Conservation (phyloP, 2,113 vertebrate species). For the Microcebus jonahi region DNA sequence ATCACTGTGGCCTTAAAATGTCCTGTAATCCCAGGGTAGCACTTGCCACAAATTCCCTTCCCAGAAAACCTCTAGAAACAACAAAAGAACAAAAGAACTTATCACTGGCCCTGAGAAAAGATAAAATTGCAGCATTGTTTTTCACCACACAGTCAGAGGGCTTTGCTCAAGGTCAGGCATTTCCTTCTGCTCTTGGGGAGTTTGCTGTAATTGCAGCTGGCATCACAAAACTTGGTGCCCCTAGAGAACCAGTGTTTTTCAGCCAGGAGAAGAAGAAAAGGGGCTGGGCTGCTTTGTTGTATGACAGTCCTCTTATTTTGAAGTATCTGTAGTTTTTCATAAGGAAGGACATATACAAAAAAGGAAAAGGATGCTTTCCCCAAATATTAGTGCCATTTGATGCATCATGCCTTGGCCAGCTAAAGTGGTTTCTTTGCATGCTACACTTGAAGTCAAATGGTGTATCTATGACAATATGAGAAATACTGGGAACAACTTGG, state of each 20-base stretch:
- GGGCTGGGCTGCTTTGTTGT: neutral
- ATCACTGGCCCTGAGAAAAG: conserved; percentile 22
- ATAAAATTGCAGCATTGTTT: conserved; percentile 46
- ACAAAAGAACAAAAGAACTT: conserved; percentile 55
- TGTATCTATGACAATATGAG: neutral
- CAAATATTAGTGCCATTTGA: neutral
- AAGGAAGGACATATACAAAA: neutral
- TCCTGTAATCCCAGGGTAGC: neutral
- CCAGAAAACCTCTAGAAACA: conserved; percentile 27
- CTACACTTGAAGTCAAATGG: neutral
- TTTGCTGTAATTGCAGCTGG: neutral
- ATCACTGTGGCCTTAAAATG: conserved; percentile 54
- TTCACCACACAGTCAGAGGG: neutral
- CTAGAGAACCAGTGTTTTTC: neutral
- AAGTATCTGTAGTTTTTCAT: conserved; percentile 13
- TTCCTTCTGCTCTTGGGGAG: neutral
- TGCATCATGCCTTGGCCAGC: neutral
- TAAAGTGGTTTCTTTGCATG: neutral
- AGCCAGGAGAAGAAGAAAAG: neutral
- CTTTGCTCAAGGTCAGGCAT: conserved; percentile 32
- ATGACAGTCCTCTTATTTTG: neutral
- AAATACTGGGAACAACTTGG: neutral
- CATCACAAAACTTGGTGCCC: neutral
- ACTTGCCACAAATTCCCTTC: conserved; percentile 35
- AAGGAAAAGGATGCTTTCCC: neutral